Conservation (phyloP, 2,888 invertebrate species). For the Masnerella sp. region DNA sequence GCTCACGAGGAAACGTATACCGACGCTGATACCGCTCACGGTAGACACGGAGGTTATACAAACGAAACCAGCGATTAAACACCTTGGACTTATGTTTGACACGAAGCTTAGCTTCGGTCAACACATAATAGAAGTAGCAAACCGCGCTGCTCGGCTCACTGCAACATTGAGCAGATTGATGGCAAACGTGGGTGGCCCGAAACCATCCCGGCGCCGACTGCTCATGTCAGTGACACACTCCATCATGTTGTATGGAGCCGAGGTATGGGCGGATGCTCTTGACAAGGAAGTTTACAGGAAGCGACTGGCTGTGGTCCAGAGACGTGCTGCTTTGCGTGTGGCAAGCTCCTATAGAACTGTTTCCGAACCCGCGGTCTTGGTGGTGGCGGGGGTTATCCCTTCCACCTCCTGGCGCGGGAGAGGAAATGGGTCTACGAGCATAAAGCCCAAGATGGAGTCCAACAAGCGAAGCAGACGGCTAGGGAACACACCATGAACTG, state of each 20-base stretch:
- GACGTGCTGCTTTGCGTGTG: constrained; percentile 53
- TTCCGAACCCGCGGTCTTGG: constrained; percentile 61
- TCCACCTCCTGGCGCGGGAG: constrained; percentile 60
- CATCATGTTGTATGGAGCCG: too few species aligned
- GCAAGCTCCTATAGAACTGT: too few species aligned
- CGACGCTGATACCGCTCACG: constrained; percentile 30
- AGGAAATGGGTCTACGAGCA: background rate
- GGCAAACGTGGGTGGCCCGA: too few species aligned
- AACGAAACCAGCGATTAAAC: constrained; percentile 46
- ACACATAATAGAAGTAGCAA: constrained; percentile 20
- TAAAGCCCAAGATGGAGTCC: too few species aligned
- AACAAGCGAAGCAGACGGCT: too few species aligned
- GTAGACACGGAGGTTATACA: constrained; percentile 32
- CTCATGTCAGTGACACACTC: too few species aligned
- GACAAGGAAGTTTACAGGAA: too few species aligned
- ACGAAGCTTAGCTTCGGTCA: constrained; percentile 41
- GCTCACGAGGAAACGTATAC: constrained; percentile 56
- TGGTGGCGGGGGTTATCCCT: constrained; percentile 61
- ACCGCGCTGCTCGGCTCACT: constrained; percentile 49
- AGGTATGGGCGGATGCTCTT: too few species aligned
- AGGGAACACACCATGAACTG: too few species aligned
- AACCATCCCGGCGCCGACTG: too few species aligned
- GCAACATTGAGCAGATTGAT: constrained; percentile 39
- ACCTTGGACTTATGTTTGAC: constrained; percentile 52
- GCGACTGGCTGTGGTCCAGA: constrained; percentile 37